Conservation (phyloP, 2,888 invertebrate genomes). For the Trachelus iudaicus region DNA sequence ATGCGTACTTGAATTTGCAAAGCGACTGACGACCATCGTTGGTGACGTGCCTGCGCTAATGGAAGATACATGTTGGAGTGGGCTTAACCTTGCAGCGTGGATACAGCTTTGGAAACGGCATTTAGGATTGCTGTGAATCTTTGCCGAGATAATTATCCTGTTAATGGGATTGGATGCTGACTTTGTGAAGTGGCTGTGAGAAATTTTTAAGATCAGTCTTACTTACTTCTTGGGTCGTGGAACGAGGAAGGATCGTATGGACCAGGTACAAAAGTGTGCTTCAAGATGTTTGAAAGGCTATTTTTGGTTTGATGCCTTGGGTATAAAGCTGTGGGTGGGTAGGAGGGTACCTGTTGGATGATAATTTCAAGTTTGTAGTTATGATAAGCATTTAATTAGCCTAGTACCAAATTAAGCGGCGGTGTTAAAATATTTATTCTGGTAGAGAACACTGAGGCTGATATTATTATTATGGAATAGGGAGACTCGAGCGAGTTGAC, state of each 20-base stretch:
- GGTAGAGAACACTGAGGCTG: too few species aligned
- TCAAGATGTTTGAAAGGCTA: not conserved
- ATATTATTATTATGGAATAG: too few species aligned
- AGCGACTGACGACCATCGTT: not conserved
- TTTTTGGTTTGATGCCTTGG: not conserved
- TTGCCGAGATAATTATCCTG: not conserved
- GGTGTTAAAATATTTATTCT: too few species aligned
- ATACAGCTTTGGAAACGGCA: not conserved
- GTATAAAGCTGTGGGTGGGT: not conserved
- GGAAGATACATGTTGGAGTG: conserved; percentile 48
- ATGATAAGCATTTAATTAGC: not conserved
- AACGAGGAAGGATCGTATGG: not conserved
- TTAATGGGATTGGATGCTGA: not conserved
- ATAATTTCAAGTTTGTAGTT: not conserved
- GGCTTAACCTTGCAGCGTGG: not conserved
- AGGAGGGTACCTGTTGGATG: not conserved
- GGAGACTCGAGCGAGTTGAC: too few species aligned
- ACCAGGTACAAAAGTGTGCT: not conserved
- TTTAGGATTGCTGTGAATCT: not conserved
- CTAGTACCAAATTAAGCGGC: too few species aligned
- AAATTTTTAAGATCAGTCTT: not conserved
- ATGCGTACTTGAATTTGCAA: not conserved
- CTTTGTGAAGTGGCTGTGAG: not conserved
- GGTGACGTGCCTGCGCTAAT: conserved; percentile 47
- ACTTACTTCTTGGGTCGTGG: not conserved